Base-by-base conservation (phyloP, 2,888 invertebrate genomes). In the Mechanitis mazaeus region DNA sequence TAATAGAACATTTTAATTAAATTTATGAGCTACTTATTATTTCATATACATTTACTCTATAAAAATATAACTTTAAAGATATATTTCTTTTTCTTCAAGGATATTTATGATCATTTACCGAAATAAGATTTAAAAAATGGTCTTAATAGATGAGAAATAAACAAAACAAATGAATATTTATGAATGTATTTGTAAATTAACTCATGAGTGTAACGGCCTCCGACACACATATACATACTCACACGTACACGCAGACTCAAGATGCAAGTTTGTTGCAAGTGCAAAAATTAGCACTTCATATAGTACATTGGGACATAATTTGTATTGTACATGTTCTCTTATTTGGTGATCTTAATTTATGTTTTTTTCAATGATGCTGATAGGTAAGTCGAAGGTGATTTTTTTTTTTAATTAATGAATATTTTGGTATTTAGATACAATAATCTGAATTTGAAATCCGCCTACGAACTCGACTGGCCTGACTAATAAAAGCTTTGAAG, bases 241-340 rank as follows among this genome's bases (percentile, higher is more conserved):
- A 7, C 7, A 2, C 7, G 20, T 20, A 20, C 20, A 20, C 20
- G 1, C 20, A 20, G 38, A 6, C 5, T 38, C 5, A 6, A 7
- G 1, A 7, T 38, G 38, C 7, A 7, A 6, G 38, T 38, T 42
- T 47, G 61, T 55, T 63, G 61, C 57, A 63, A 57, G 65, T 65
- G 65, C 57, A 65, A 63, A 61, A 65, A 65, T 65, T 63, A 65
- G 55, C 65, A 53, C 61, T 45, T 33, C 3, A 56, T 54, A 28
- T 31, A 58, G 45, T 31, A 55, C 53, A 53, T 50, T 58, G 42
- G 42, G n/a, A 58, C 9, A 53, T 50, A 9, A 2, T 42, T 3
- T 11, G 42, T 9, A 9, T 1, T 42, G 42, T 11, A 9, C 9
- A 9, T 11, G 42, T 7, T 38, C 38, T 38, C 5, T 42, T 42